Conservation (phyloP, 1,140 invertebrate species). For the Cotesia vestalis region DNA sequence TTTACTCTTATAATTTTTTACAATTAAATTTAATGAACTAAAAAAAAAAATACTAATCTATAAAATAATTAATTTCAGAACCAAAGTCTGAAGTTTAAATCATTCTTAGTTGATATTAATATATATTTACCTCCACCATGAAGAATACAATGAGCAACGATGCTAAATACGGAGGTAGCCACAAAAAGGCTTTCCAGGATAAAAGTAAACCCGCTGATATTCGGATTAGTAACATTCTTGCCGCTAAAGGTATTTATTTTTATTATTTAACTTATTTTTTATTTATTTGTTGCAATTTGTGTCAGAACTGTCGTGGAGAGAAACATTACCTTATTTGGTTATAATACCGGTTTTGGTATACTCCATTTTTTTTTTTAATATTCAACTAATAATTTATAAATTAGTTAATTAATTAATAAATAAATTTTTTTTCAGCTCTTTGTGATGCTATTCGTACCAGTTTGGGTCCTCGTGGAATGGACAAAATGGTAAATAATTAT, state of each 20-base stretch:
- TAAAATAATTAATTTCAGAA: too few species aligned
- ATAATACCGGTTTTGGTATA: background rate
- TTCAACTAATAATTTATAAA: slow-evolving; percentile 23
- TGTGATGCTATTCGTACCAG: slow-evolving; percentile 98
- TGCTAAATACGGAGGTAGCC: slow-evolving; percentile 44
- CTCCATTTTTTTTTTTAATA: slow-evolving; percentile 18
- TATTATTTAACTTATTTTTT: background rate
- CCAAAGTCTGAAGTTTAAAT: too few species aligned
- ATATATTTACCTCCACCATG: background rate
- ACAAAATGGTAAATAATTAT: slow-evolving; percentile 90
- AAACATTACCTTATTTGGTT: background rate
- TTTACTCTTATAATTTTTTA: too few species aligned
- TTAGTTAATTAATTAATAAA: background rate
- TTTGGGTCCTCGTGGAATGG: slow-evolving; percentile 98
- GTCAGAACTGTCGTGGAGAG: background rate
- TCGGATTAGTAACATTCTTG: slow-evolving; percentile 93
- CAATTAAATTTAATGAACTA: too few species aligned
- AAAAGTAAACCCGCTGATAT: slow-evolving; percentile 96
- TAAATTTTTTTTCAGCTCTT: slow-evolving; percentile 83
- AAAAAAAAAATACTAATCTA: too few species aligned
- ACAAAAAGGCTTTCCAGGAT: slow-evolving; percentile 76
- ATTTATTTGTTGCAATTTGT: slow-evolving; percentile 18
- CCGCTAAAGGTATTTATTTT: slow-evolving; percentile 89
- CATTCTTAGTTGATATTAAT: background rate
- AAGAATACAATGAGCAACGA: slow-evolving; percentile 62